Conservation (phyloP, 2,797 vertebrate genomes). For the Oreonectes daqikongensis region DNA sequence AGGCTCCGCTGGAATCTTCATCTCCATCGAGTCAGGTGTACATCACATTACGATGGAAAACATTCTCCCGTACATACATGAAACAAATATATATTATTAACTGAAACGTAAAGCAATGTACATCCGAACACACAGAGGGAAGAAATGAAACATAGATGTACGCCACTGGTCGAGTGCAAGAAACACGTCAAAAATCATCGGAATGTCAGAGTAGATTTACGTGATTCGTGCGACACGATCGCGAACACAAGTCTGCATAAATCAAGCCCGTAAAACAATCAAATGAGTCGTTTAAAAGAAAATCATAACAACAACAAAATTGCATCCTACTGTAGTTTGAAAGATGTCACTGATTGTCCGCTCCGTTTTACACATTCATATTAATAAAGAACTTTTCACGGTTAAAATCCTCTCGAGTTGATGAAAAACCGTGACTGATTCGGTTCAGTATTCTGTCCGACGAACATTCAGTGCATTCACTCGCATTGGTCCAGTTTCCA, state of each 20-base stretch:
- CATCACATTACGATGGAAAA: slow-evolving; percentile 60
- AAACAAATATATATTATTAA: slow-evolving; percentile 54
- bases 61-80: slow-evolving; percentile 63
- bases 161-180: slow-evolving; percentile 73
- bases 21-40: slow-evolving; percentile 64
- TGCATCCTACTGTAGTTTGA: slow-evolving; percentile 62
- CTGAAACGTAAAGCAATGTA: slow-evolving; percentile 69
- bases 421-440: neutral
- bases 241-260: slow-evolving; percentile 70
- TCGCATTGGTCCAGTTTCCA: slow-evolving; percentile 3
- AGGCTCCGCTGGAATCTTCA: slow-evolving; percentile 67
- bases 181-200: slow-evolving; percentile 66
- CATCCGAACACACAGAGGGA: slow-evolving; percentile 59
- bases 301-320: slow-evolving; percentile 51
- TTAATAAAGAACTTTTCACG: slow-evolving; percentile 33
- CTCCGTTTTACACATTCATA: slow-evolving; percentile 55
- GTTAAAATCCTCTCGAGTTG: no score
- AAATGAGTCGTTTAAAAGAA: slow-evolving; percentile 67
- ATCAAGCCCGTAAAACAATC: slow-evolving; percentile 75
- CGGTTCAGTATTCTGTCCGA: neutral
- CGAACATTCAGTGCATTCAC: neutral
- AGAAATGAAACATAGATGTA: slow-evolving; percentile 42
- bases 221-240: slow-evolving; percentile 22
- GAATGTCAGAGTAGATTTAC: slow-evolving; percentile 72
- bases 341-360: slow-evolving; percentile 69